Conservation (phyloP, 2,113 vertebrate genomes). For the Alouatta palliata region DNA sequence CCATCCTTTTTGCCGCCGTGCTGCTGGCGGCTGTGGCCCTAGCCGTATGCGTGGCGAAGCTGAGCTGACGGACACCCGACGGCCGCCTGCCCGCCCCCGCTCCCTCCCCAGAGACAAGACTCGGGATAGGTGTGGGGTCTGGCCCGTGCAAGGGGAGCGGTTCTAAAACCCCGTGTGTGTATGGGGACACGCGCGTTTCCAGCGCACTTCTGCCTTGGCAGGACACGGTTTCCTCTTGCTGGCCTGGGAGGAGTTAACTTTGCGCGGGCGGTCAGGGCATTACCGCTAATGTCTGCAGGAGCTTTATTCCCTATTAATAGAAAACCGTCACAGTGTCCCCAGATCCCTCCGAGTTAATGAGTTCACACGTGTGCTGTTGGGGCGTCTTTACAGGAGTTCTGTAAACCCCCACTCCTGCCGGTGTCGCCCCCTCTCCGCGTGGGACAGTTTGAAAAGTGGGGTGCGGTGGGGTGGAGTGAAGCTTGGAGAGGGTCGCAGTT, state of each 20-base stretch:
- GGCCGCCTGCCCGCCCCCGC: background rate
- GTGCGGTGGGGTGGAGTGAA: background rate
- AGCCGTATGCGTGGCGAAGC: conserved; percentile 93
- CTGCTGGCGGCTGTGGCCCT: conserved; percentile 91
- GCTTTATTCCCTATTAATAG: conserved; percentile 87
- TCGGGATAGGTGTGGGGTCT: background rate
- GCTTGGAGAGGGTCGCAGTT: background rate
- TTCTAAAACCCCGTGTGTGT: background rate
- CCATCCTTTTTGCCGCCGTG: conserved; percentile 90
- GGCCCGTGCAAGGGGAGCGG: background rate
- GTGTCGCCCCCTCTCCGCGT: background rate
- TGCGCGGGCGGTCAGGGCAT: conserved; percentile 66
- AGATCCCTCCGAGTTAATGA: conserved; percentile 69
- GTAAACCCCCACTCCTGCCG: background rate
- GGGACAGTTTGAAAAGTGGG: background rate
- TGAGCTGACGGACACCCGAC: conserved; percentile 82
- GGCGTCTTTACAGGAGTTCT: conserved; percentile 70
- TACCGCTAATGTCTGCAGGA: conserved; percentile 76
- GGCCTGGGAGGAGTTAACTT: conserved; percentile 78
- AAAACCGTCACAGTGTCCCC: conserved; percentile 69
- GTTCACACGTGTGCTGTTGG: conserved; percentile 64
- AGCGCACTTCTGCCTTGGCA: conserved; percentile 39
- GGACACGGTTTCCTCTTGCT: conserved; percentile 40
- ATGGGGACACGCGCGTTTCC: background rate
- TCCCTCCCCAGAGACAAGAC: background rate